Evolutionary conservation across 2,113 vertebrate species (phyloP).

Genomic region (Antennarius striatus): DNA sequence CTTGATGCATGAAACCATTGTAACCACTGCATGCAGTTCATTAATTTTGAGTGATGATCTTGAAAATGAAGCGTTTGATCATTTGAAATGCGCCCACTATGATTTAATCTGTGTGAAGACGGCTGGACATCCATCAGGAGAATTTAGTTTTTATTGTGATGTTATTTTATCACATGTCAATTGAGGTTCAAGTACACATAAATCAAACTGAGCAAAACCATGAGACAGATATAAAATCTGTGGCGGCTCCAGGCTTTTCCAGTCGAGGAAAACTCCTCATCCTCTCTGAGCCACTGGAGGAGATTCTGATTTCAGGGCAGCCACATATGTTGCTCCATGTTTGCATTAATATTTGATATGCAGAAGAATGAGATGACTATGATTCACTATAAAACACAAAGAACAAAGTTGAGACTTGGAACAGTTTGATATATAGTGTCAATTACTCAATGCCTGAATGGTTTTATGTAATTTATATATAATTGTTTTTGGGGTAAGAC

Average conservation of each 20-base stretch:
- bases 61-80: not conserved
- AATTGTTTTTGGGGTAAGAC: too few species aligned
- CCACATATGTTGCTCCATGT: constrained; percentile 28
- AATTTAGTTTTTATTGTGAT: constrained; percentile 26
- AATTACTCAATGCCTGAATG: constrained; percentile 1
- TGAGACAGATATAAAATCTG: constrained; percentile 48
- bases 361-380: constrained; percentile 1
- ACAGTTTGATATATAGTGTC: constrained; percentile 15
- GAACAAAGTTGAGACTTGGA: constrained; percentile 4
- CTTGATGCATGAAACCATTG: not conserved
- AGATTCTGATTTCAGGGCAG: constrained; percentile 18
- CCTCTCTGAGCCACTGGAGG: not conserved
- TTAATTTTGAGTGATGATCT: too few species aligned
- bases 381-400: not conserved
- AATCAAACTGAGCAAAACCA: constrained; percentile 34
- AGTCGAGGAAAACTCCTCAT: constrained; percentile 10
- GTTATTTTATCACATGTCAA: constrained; percentile 38
- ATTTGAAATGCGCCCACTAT: constrained; percentile 4
- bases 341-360: constrained; percentile 50
- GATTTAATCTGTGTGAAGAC: constrained; percentile 24
- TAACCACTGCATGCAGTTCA: not conserved
- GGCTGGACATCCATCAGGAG: constrained; percentile 41
- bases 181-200: too few species aligned
- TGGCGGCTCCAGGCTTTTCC: constrained; percentile 8
- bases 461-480: too few species aligned